Conservation (phyloP, 2,113 vertebrate genomes). For the Bubo bubo region DNA sequence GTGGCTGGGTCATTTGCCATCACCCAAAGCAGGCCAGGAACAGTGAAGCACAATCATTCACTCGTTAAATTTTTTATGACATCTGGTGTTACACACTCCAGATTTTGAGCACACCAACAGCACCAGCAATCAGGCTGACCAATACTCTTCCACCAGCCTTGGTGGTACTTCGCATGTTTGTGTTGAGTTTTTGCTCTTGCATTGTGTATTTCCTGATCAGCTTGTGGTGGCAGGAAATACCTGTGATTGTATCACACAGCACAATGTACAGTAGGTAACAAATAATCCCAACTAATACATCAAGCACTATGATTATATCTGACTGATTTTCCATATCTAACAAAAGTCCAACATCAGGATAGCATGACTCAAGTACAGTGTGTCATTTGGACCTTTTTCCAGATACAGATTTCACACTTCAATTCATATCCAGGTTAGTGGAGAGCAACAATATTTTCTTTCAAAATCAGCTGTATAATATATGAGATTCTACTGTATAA, state of each 20-base stretch:
- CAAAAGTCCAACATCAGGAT: background rate
- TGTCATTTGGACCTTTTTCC: background rate
- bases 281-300: background rate
- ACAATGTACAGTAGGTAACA: accelerated
- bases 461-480: background rate
- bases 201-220: background rate
- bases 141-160: background rate
- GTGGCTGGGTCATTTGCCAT: background rate
- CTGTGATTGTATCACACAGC: background rate
- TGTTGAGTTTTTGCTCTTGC: background rate
- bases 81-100: background rate
- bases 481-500: background rate
- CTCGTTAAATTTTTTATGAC: background rate
- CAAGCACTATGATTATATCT: background rate
- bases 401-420: background rate
- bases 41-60: background rate
- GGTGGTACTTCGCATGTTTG: background rate
- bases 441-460: background rate
- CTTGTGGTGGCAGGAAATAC: background rate
- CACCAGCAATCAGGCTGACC: background rate
- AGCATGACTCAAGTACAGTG: background rate
- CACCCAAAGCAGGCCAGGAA: background rate
- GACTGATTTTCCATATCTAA: background rate
- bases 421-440: background rate
- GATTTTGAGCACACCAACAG: background rate